Percentiles rank a stretch among this genome's conserved stretches.
Conservation (phyloP, 2,797 vertebrate genomes). For the Epinephelus malabaricus region DNA sequence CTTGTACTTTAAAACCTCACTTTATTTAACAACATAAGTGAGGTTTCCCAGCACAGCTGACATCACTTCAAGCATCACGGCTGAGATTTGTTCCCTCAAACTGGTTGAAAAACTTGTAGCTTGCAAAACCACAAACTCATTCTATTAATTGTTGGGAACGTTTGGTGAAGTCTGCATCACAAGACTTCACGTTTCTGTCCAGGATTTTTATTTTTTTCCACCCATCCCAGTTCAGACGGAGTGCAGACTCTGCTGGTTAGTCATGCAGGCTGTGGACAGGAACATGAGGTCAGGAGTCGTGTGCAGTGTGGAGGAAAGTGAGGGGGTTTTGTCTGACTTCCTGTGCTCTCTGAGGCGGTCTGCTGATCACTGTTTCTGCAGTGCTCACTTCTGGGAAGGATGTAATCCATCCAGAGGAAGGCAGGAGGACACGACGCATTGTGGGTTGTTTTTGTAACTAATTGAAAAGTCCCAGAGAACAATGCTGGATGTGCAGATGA, state of each 20-base stretch:
- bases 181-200: background rate
- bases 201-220: background rate
- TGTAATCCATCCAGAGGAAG: slow-evolving; percentile 51
- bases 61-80: background rate
- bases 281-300: slow-evolving; percentile 49
- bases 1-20: no score
- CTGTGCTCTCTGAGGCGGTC: slow-evolving; percentile 39
- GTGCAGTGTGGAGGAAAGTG: slow-evolving; percentile 9
- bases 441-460: background rate
- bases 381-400: slow-evolving; percentile 47
- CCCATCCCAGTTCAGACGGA: slow-evolving; percentile 26
- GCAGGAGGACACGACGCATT: background rate
- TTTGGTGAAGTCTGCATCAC: background rate
- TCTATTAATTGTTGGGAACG: background rate
- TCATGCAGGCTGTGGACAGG: slow-evolving; percentile 31
- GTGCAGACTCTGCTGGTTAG: slow-evolving; percentile 36
- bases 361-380: slow-evolving; percentile 42
- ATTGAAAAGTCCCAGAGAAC: slow-evolving; percentile 2
- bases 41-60: background rate
- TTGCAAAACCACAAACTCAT: background rate
- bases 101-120: background rate
- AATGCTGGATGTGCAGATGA: background rate
- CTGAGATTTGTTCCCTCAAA: background rate
- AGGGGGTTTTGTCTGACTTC: slow-evolving; percentile 48
- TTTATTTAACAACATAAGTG: no score